phyloP scores from a whole-genome alignment of 2,888 invertebrate species.

The Mantis religiosa region DNA sequence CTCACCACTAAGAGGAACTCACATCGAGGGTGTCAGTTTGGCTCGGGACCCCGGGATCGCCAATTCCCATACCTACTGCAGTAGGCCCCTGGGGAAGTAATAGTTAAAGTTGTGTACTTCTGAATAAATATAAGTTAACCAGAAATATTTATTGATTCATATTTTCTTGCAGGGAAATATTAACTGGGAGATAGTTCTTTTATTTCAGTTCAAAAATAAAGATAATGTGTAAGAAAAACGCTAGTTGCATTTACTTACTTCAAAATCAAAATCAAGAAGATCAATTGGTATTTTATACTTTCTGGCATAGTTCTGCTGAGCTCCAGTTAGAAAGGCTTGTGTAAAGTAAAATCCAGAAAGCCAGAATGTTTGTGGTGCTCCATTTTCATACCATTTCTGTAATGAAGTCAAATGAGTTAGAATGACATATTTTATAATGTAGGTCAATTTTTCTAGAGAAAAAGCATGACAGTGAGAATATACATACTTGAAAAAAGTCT shows the following conservation, averaged over 20 bases:
- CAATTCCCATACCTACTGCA: too few relatives aligned
- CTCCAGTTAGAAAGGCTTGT: slow-evolving; percentile 91
- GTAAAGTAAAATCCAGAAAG: slow-evolving; percentile 92
- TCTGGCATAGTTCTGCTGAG: slow-evolving; percentile 87
- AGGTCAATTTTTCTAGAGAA: neutral
- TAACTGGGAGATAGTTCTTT: too few relatives aligned
- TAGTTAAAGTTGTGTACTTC: too few relatives aligned
- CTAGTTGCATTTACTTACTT: slow-evolving; percentile 47
- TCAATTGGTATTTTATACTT: slow-evolving; percentile 91
- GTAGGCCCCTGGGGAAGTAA: too few relatives aligned
- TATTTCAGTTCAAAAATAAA: neutral
- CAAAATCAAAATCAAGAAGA: slow-evolving; percentile 74
- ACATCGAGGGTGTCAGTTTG: too few relatives aligned
- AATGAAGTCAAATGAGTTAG: slow-evolving; percentile 31
- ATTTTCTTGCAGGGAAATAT: too few relatives aligned
- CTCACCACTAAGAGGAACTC: too few relatives aligned
- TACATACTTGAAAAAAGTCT: slow-evolving; percentile 62
- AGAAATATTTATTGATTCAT: too few relatives aligned
- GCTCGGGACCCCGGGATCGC: too few relatives aligned
- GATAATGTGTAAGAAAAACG: neutral
- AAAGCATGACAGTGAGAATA: neutral
- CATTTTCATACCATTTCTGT: slow-evolving; percentile 76
- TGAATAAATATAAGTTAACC: too few relatives aligned
- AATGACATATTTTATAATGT: neutral
- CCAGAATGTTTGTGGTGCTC: slow-evolving; percentile 83